Evolutionary conservation across 2,113 vertebrate genomes (phyloP).

Genomic region (Prunella himalayana): DNA sequence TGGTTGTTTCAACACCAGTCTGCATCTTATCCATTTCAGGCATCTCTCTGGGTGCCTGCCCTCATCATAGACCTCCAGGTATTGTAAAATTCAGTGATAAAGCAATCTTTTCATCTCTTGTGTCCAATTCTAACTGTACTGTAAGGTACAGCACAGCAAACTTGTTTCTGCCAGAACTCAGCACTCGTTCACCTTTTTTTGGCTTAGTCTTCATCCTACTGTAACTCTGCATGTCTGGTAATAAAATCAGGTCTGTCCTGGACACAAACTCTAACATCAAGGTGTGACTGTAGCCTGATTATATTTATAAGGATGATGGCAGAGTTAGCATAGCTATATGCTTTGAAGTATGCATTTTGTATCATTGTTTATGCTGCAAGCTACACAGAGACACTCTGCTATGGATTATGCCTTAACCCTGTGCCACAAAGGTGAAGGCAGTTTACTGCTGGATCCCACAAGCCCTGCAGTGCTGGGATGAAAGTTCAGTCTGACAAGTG

Average conservation of each 20-base stretch:
- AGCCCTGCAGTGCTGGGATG: neutral
- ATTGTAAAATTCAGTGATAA: constrained; percentile 25
- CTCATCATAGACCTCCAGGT: neutral
- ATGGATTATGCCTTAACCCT: neutral
- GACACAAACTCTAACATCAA: neutral
- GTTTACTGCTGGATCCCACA: neutral
- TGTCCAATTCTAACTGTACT: neutral
- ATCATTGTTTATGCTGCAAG: neutral
- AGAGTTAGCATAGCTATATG: neutral
- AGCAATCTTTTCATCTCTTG: neutral
- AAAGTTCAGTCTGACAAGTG: neutral
- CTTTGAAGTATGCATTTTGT: neutral
- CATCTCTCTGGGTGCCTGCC: constrained; percentile 14
- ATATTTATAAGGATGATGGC: neutral
- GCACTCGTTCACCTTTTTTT: neutral
- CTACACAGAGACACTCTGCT: neutral
- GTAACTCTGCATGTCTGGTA: neutral
- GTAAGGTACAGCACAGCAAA: neutral
- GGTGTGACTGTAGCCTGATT: neutral
- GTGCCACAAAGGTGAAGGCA: neutral
- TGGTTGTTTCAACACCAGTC: constrained; percentile 26
- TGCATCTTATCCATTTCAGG: constrained; percentile 28
- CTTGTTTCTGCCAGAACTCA: neutral
- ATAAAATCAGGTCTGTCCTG: neutral
- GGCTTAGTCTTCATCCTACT: neutral